A percentile compares a stretch with the other conserved stretches of the same genome.
phyloP scores from a whole-genome alignment of 2,797 vertebrate genomes.

The Amblyraja radiata region DNA sequence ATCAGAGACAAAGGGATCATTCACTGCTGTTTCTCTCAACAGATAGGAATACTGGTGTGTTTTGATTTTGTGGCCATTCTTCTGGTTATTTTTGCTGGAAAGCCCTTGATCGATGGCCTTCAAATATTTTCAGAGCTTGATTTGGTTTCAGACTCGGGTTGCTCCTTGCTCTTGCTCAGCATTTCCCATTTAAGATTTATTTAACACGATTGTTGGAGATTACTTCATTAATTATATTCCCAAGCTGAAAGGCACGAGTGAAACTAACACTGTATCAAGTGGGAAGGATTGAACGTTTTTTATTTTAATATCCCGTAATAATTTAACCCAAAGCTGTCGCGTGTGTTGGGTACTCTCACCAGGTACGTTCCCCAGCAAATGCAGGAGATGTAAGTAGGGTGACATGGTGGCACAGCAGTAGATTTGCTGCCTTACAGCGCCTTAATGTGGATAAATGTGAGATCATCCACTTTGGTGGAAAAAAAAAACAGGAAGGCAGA shows the following conservation, averaged over 20 bases:
- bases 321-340: not conserved
- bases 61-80: slow-evolving; percentile 28
- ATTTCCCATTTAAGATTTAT: not conserved
- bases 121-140: not conserved
- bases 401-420: too few relatives aligned
- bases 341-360: too few relatives aligned
- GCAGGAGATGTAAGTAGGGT: too few relatives aligned
- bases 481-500: too few relatives aligned
- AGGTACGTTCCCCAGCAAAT: too few relatives aligned
- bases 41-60: slow-evolving; percentile 30
- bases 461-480: too few relatives aligned
- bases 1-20: slow-evolving; percentile 19
- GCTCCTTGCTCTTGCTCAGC: not conserved
- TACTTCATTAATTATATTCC: not conserved
- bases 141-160: not conserved
- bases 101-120: not conserved
- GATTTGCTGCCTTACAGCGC: too few relatives aligned
- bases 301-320: not conserved
- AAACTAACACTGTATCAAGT: not conserved
- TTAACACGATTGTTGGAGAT: not conserved
- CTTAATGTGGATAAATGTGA: too few relatives aligned
- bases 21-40: not conserved
- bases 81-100: slow-evolving; percentile 31
- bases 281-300: not conserved
- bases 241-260: not conserved